Evolutionary conservation across 2,797 vertebrate species (phyloP), one percentile per base, ranked within the genome.

Genomic region (Poecilia picta): DNA sequence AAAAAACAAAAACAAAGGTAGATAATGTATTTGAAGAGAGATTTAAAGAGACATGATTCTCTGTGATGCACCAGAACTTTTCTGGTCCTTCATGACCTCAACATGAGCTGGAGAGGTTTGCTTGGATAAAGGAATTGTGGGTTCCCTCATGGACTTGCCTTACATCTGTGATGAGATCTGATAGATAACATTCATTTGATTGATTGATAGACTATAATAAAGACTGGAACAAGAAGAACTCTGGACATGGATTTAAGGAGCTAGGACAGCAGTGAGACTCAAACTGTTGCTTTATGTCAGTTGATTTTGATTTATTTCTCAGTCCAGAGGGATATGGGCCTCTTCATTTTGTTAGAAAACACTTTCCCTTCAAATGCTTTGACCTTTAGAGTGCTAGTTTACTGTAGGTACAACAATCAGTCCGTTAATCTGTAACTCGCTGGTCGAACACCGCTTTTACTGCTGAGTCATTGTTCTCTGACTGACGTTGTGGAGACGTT

Each of bases 381-480:
- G 39, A 45, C 68, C 68, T 71, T 70, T 43, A 7, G 45, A n/a
- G 2, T n/a, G 11, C 41, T 45, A 1, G 23, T 25, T 7, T 43
- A 15, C 20, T 13, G 23, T 13, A 15, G 23, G 11, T n/a, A 23
- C 20, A 51, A 25, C 13, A 45, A 71, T 71, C 25, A n/a, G 43
- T n/a, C 12, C 16, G 68, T 71, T 71, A 71, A 71, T 71, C 25
- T 71, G 25, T 71, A 71, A 71, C 41, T 46, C 3, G 41, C 68
- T 71, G 68, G 41, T 8, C 15, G 45, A 28, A 28, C 39, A 71
- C 25, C 15, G 12, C 25, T 71, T 16, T 28, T 46, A 71, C 23
- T 71, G 68, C 68, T n/a, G 41, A 71, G 41, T 71, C 68, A 46
- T 28, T 8, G 68, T 28, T 16, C 6, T 45, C 20, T 2, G 2